A percentile compares a stretch with the other conserved stretches of the same genome.
Conservation (phyloP, 2,888 invertebrate species). For the Strigamia transsilvanica region DNA sequence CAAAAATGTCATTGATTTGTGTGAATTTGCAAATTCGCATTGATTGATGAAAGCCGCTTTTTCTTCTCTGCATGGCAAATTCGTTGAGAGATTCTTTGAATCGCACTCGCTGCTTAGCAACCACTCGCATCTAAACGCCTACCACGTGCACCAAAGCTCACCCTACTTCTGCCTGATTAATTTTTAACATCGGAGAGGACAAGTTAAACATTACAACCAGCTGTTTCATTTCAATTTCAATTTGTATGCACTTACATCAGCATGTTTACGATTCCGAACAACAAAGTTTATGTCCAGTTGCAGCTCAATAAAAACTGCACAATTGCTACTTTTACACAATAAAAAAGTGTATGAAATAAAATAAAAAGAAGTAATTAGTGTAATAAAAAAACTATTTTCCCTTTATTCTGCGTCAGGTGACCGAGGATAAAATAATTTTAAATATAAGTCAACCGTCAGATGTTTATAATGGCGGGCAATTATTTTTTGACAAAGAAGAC, state of each 20-base stretch:
- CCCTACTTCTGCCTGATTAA: slow-evolving; percentile 30
- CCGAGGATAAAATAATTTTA: not conserved
- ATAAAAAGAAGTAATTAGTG: not conserved
- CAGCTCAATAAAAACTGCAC: not conserved
- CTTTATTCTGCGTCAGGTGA: not conserved
- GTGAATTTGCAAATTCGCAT: not conserved
- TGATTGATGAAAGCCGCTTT: slow-evolving; percentile 11
- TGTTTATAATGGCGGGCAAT: slow-evolving; percentile 47
- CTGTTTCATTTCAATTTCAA: not conserved
- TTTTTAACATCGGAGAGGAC: not conserved
- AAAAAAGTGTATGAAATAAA: not conserved
- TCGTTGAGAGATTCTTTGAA: not conserved
- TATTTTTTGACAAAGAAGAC: slow-evolving; percentile 27
- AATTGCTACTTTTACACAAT: too few species aligned
- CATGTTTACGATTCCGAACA: not conserved
- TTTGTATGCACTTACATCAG: not conserved
- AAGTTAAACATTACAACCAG: slow-evolving; percentile 15
- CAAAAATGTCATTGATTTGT: not conserved
- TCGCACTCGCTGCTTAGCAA: not conserved
- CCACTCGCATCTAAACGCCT: not conserved
- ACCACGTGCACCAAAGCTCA: not conserved
- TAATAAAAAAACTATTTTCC: not conserved
- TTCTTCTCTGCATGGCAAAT: not conserved
- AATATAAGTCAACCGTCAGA: not conserved
- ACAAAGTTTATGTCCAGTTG: not conserved